Evolutionary conservation across 2,113 vertebrate genomes (phyloP).

Genomic region (Gorilla gorilla): DNA sequence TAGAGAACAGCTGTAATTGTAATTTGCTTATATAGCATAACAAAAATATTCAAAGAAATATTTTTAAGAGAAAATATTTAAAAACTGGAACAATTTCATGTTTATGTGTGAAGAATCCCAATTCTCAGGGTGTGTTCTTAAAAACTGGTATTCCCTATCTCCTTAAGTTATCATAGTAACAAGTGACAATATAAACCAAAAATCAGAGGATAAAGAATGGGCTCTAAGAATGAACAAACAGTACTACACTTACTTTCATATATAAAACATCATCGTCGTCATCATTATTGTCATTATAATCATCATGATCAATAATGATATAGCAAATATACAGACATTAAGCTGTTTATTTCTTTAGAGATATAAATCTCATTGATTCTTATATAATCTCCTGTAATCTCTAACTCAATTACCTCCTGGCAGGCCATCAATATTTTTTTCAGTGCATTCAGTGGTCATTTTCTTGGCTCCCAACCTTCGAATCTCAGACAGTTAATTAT

Average conservation of each 20-base stretch:
- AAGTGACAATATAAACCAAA: not conserved
- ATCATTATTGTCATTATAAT: not conserved
- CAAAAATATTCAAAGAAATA: not conserved
- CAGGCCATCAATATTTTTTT: not conserved
- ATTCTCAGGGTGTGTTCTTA: not conserved
- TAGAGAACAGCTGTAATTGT: not conserved
- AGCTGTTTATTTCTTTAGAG: not conserved
- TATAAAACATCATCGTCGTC: not conserved
- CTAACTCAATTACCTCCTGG: not conserved
- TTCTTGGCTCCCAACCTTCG: not conserved
- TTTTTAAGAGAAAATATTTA: not conserved
- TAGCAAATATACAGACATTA: not conserved
- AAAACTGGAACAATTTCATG: not conserved
- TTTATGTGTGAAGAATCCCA: not conserved
- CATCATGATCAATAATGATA: not conserved
- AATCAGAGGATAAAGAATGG: not conserved
- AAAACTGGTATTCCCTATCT: not conserved
- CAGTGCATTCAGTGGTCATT: not conserved
- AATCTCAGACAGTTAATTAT: not conserved
- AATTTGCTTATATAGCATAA: not conserved
- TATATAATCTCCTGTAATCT: not conserved
- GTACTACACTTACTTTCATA: not conserved
- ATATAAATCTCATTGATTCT: not conserved
- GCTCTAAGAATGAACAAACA: not conserved
- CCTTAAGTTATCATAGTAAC: not conserved